These are phyloP conservation scores for Mycteria americana DNA, from an alignment of 2,797 vertebrate genomes.

Conservation along the genomic window DNA sequence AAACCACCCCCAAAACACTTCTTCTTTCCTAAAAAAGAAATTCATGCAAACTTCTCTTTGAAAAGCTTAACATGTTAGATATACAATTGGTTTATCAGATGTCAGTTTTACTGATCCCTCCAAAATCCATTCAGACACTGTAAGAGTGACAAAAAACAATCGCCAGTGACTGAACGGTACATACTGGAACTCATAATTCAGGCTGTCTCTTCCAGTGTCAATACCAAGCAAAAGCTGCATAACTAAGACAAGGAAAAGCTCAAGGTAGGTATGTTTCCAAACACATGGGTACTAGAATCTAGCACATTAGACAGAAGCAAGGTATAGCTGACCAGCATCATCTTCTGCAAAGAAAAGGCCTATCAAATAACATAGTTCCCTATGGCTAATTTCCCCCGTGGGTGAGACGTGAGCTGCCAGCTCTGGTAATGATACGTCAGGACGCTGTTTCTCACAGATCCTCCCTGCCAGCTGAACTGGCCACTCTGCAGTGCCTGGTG, in stretches of 20 bases:
- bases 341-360: neutral
- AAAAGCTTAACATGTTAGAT: neutral
- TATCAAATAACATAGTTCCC: neutral
- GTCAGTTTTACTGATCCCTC: neutral
- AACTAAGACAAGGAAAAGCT: neutral
- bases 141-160: neutral
- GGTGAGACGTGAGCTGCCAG: neutral
- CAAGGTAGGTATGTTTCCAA: neutral
- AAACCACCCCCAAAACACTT: fast-evolving
- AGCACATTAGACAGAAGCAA: neutral
- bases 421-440: neutral
- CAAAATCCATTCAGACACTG: neutral
- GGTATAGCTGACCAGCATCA: neutral
- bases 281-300: neutral
- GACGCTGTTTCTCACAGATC: neutral
- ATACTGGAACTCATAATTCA: neutral
- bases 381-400: neutral
- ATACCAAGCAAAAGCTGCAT: neutral
- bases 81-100: neutral
- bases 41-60: neutral
- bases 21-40: neutral
- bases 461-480: neutral
- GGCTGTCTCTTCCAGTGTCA: neutral
- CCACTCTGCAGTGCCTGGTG: neutral
- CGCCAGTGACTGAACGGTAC: neutral